Percentiles rank a stretch among this genome's conserved stretches.
These are phyloP conservation scores for Rhinoraja longicauda DNA, from an alignment of 2,797 vertebrate genomes.

Conservation along the genomic window DNA sequence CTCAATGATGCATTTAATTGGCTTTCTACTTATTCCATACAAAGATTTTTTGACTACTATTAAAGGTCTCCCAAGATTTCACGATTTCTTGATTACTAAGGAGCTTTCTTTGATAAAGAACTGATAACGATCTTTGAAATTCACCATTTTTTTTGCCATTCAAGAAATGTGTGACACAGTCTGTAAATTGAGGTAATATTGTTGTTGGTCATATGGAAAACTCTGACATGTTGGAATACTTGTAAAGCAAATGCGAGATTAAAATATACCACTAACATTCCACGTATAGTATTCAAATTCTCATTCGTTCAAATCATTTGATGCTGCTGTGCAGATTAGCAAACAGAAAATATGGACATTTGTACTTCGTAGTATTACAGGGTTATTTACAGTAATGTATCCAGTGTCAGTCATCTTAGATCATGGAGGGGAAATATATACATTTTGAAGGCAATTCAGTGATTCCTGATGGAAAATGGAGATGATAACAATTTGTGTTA, in stretches of 20 bases:
- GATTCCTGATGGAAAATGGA: background rate
- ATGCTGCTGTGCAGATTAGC: background rate
- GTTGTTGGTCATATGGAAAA: background rate
- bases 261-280: background rate
- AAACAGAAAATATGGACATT: background rate
- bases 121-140: conserved; percentile 2
- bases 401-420: background rate
- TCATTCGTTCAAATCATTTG: background rate
- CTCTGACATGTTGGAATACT: background rate
- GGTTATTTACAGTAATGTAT: background rate
- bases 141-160: background rate
- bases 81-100: background rate
- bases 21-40: background rate
- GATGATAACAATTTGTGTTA: background rate
- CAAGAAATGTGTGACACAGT: background rate
- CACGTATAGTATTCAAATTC: background rate
- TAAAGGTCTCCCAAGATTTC: conserved; percentile 34
- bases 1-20: conserved; percentile 18
- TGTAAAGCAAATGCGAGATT: background rate
- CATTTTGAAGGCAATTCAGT: background rate
- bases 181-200: background rate
- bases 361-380: background rate
- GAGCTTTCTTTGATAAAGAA: background rate
- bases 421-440: background rate
- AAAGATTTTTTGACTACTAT: background rate